Evolutionary conservation across 2,797 vertebrate species (phyloP).

Genomic region (Momotus momota): DNA sequence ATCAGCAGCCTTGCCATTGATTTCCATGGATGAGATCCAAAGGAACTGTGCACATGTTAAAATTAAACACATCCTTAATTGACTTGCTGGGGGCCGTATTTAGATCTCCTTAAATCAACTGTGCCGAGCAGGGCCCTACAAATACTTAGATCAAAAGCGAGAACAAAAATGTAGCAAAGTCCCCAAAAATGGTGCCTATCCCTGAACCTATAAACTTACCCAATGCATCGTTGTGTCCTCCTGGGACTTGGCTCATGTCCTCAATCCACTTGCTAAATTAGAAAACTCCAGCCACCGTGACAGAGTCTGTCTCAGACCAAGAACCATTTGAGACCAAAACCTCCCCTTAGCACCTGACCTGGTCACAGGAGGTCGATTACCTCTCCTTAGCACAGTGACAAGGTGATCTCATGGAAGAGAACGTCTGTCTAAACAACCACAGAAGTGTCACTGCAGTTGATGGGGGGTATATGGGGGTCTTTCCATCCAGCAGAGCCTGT

Average conservation of each 20-base stretch:
- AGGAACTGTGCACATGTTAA: slow-evolving; percentile 33
- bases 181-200: background rate
- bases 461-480: background rate
- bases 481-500: background rate
- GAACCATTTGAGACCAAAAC: background rate
- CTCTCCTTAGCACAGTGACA: background rate
- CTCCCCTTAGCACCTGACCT: background rate
- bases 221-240: rapidly evolving
- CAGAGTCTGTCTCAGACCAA: background rate
- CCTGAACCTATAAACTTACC: background rate
- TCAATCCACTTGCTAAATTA: background rate
- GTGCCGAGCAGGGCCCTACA: background rate
- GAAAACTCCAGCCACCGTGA: background rate
- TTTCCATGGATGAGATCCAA: slow-evolving; percentile 64
- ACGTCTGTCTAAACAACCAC: background rate
- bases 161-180: background rate
- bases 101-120: slow-evolving; percentile 41
- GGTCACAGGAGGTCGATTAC: background rate
- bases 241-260: background rate
- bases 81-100: slow-evolving; percentile 40
- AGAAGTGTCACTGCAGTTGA: background rate
- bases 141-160: background rate
- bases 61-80: slow-evolving; percentile 59
- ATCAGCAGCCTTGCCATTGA: slow-evolving; percentile 50
- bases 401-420: background rate